Percentiles rank a stretch among this genome's conserved stretches.
Evolutionary conservation across 2,888 invertebrate genomes (phyloP).

Genomic region (Nezara viridula): DNA sequence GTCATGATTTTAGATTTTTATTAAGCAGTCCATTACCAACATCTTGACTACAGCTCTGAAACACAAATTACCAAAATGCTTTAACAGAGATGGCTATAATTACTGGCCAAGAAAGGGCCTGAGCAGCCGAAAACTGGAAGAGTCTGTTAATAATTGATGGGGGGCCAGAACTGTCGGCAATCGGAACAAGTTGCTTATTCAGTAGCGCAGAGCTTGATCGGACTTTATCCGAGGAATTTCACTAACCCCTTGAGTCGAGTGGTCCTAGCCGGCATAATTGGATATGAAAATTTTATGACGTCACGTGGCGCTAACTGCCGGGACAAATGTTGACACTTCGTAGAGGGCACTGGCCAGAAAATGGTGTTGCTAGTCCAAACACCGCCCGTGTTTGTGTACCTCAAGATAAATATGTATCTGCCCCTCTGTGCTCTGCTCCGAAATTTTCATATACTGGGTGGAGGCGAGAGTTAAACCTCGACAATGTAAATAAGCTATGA

Average conservation of each 20-base stretch:
- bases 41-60: neutral
- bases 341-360: constrained; percentile 5
- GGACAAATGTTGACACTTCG: constrained; percentile 49
- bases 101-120: neutral
- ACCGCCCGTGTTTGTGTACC: constrained; percentile 37
- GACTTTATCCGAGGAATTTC: constrained; percentile 31
- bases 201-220: constrained; percentile 14
- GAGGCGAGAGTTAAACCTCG: neutral
- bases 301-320: constrained; percentile 52
- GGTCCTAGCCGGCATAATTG: constrained; percentile 44
- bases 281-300: constrained; percentile 57
- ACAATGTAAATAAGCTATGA: neutral
- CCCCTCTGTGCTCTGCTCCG: neutral
- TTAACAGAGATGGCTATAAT: neutral
- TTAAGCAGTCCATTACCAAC: neutral
- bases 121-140: neutral
- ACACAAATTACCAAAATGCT: neutral
- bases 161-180: neutral
- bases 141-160: constrained; percentile 8
- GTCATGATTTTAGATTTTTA: neutral
- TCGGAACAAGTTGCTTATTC: constrained; percentile 22
- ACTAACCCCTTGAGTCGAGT: constrained; percentile 18
- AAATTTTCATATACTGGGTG: neutral
- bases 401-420: constrained; percentile 46
- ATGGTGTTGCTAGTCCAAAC: constrained; percentile 46